Base-by-base conservation (phyloP, 2,113 vertebrate species). In the Equus quagga region DNA sequence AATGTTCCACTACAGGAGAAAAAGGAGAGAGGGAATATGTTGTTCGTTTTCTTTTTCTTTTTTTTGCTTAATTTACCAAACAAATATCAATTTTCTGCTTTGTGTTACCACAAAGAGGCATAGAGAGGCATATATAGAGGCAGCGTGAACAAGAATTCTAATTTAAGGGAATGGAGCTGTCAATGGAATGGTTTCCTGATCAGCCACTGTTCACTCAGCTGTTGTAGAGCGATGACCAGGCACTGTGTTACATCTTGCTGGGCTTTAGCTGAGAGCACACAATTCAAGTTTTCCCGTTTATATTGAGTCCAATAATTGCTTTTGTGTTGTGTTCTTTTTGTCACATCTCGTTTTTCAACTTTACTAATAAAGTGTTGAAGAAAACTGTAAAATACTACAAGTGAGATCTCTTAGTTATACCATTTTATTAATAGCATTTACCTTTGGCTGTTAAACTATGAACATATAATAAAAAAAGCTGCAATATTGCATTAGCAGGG, bases 391-490 rank as follows among this genome's bases (percentile, higher is more conserved):
- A 96, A 72, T 76, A 54, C 79, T 76, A 81, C 75, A 98, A 97
- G 97, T 96, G 80, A 96, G 51, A 92, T 79, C 80, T 91, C 96
- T 96, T 94, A 94, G 76, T 76, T 85, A 65, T 92, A 93, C 41
- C 41, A 82, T 87, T 96, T 97, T 96, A 98, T 96, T 98, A 98
- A 97, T 94, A 91, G 90, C 92, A 88, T 76, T 98, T 97, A 97
- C 97, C 95, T 95, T 94, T 72, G 65, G 36, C 92, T 97, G 81
- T 97, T 98, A 98, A 96, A 97, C 97, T 96, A 97, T 98, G 97
- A 98, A 96, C 96, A 91, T 64, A 76, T 81, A 95, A 96, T 96
- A 82, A 84, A 89, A 97, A 80, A 96, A 90, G 79, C 64, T 96
- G 65, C 94, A 76, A 26, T 97, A 95, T 58, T 95, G 70, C 87